Base-by-base conservation (phyloP, 1,140 invertebrate genomes). In the Palaemon carinicauda region DNA sequence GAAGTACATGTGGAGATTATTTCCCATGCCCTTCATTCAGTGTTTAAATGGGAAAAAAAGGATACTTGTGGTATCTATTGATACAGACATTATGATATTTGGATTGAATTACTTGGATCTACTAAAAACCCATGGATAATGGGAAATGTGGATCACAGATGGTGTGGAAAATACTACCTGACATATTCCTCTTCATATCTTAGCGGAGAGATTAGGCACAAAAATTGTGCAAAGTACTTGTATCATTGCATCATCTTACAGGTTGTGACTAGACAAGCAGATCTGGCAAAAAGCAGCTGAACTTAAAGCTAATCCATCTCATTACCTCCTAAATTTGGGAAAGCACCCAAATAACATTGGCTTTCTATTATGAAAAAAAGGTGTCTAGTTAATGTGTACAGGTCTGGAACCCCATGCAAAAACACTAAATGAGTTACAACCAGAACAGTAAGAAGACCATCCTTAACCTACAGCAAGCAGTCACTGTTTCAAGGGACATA, bases 111-210 rank as follows among this genome's bases (percentile, higher is more conserved):
- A 71, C 24, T 71, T 14, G 24, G 65, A 71, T 71, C 24, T 71
- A 14, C 65, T 71, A 71, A 71, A 24, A 24, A 71, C 14, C 65
- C 65, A 71, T 24, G 65, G 65, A 14, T 24, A 17, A 71, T 12
- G 27, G 65, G 65, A 71, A 71, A 14, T 71, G 65, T 71, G 65
- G 65, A 71, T 71, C 24, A 71, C 14, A 71, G 65, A 12, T 71
- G 65, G 24, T 71, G 65, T 71, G 27, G 65, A 24, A 71, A 71
- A 71, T 71, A 24, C 65, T 24, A 71, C 65, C 10, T 17, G 65
- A 27, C 27, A 71, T 71, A 71, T 71, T 71, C 65, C 15, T 71
- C 65, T 71, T 71, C 65, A 71, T 71, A 24, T 71, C 65, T 71
- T 71, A 24, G 65, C 65, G 10, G 24, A 14, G 24, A 27, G 65